A percentile compares a stretch with the other conserved stretches of the same genome.
Evolutionary conservation across 1,140 invertebrate genomes (phyloP).

Genomic region (Oryzaephilus surinamensis): DNA sequence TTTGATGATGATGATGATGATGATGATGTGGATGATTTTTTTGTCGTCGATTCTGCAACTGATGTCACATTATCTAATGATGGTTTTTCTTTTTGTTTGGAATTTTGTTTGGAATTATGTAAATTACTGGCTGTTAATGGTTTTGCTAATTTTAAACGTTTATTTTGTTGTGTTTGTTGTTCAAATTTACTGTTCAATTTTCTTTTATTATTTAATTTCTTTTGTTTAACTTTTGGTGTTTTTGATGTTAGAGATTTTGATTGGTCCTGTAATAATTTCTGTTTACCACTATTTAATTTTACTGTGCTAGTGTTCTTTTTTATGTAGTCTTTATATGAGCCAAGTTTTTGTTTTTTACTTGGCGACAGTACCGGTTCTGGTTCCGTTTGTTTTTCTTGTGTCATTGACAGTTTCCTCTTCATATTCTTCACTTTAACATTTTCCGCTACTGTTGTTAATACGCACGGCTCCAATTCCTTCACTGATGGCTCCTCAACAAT

Average conservation of each 20-base stretch:
- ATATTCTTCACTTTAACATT: slow-evolving; percentile 36
- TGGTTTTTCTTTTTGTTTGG: slow-evolving; percentile 19
- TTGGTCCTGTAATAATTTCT: slow-evolving; percentile 35
- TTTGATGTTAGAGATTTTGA: slow-evolving; percentile 13
- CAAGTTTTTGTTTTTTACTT: slow-evolving; percentile 20
- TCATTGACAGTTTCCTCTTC: slow-evolving; percentile 30
- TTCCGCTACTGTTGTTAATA: slow-evolving; percentile 32
- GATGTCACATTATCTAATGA: slow-evolving; percentile 14
- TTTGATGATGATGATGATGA: slow-evolving; percentile 17
- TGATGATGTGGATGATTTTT: slow-evolving; percentile 26
- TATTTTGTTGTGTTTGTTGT: slow-evolving; percentile 21
- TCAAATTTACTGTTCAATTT: slow-evolving; percentile 36
- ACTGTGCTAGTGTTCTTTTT: slow-evolving; percentile 33
- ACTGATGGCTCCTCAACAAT: neutral
- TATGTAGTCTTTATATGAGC: slow-evolving; percentile 37
- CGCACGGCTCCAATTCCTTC: slow-evolving; percentile 22
- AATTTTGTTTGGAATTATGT: slow-evolving; percentile 8
- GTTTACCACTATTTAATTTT: slow-evolving; percentile 36
- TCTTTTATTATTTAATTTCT: slow-evolving; percentile 20
- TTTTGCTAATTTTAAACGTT: slow-evolving; percentile 20
- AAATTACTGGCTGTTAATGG: slow-evolving; percentile 12
- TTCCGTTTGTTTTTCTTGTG: slow-evolving; percentile 17
- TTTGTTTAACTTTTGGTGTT: slow-evolving; percentile 16
- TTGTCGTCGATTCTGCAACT: too few species aligned
- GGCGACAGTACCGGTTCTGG: slow-evolving; percentile 10